Base-by-base conservation (phyloP, 2,797 vertebrate species). In the Apogon talboti region DNA sequence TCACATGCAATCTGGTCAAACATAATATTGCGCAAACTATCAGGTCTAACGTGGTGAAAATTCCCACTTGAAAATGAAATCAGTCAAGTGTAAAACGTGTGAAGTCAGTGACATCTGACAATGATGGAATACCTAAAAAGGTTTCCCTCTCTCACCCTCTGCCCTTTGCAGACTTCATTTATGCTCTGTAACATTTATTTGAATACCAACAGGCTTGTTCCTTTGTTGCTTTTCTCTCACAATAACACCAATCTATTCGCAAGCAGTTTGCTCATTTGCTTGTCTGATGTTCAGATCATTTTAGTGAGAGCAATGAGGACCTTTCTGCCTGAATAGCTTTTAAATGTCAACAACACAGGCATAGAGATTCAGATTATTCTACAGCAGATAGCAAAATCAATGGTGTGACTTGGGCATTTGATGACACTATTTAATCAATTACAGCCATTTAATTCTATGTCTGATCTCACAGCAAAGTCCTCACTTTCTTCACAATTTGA, bases 341-440 rank as follows among this genome's bases (percentile, higher is more conserved):
- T 57, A 84, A 83, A 88, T 86, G 79, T 82, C 79, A 86, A 61
- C 16, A 40, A 19, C 40, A 47, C 24, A 35, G 38, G 49, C 46
- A 60, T 2, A 14, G 11, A 15, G 42, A 19, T 66, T 18, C 52
- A 21, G 37, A 75, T 65, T 59, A 80, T 54, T 65, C 65, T 24
- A 15, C 49, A 49, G 11, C 18, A 35, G 53, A 67, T 74, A 42
- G 66, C 42, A 62, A 47, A 62, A 12, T 53, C 57, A 55, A 46
- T 12, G 16, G 16, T 38, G 42, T 55, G 2, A 43, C 50, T 38
- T 48, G 58, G 44, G 14, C 44, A 38, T 55, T 66, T 21, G 5
- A 21, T 56, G 49, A 58, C 47, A n/a, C n/a, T 24, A 0, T 57
- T 42, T 11, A 11, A 54, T 53, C 30, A 16, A 49, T 48, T 3